Conservation (phyloP, 2,797 vertebrate genomes). For the Onychomys leucogaster region DNA sequence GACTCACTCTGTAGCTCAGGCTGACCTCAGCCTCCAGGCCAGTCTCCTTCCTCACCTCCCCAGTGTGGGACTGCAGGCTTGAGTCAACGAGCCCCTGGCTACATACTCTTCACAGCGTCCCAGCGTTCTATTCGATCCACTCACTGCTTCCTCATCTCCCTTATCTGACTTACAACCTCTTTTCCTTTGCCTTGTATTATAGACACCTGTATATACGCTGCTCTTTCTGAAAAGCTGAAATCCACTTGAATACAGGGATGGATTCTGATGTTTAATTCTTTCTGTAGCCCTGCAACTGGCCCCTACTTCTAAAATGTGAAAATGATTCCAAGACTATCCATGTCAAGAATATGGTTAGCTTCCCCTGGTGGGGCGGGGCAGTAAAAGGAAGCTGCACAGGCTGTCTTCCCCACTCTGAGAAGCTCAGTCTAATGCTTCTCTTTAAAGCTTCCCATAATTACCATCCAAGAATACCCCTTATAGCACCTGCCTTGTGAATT, state of each 20-base stretch:
- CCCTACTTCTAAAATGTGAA: constrained; percentile 8
- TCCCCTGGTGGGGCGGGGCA: background rate
- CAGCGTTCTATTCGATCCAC: background rate
- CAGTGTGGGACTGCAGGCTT: background rate
- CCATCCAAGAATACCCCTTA: background rate
- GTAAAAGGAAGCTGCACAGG: constrained; percentile 28
- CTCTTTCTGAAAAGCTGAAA: background rate
- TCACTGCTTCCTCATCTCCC: background rate
- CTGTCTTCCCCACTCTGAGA: background rate
- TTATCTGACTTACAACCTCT: background rate
- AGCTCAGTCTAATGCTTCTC: background rate
- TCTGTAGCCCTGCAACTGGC: background rate
- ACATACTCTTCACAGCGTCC: background rate
- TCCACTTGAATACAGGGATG: background rate
- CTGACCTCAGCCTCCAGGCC: background rate
- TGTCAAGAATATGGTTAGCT: background rate
- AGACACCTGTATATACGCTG: background rate
- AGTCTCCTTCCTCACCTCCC: background rate
- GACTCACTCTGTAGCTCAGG: background rate
- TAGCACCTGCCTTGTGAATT: constrained; percentile 59
- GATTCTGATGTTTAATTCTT: background rate
- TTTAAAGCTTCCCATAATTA: constrained; percentile 47
- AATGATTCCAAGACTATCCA: background rate
- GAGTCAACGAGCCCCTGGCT: background rate
- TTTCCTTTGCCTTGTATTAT: background rate